Evolutionary conservation across 2,797 vertebrate genomes (phyloP).

Genomic region (Pyrocephalus nanus): DNA sequence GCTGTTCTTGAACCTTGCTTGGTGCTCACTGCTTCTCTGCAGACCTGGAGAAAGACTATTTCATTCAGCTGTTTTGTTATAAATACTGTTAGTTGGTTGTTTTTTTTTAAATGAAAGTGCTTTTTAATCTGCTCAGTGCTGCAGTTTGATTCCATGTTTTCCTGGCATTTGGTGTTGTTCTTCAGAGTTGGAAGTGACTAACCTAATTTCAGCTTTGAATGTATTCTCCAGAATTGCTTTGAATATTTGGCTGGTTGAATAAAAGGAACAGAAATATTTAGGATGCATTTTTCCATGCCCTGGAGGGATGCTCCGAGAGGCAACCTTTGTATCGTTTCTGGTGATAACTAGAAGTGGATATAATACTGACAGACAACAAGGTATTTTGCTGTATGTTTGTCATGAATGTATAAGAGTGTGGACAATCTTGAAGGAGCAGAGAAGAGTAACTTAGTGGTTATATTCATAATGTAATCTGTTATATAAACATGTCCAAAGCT

Average conservation of each 20-base stretch:
- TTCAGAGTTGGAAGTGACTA: not conserved
- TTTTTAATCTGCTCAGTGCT: not conserved
- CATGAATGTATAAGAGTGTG: not conserved
- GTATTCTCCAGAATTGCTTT: not conserved
- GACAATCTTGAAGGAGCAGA: not conserved
- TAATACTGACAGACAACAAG: not conserved
- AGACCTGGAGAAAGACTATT: not conserved
- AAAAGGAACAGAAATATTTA: not conserved
- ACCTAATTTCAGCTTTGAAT: not conserved
- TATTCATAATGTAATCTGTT: not conserved
- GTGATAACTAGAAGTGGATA: not conserved
- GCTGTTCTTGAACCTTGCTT: not conserved
- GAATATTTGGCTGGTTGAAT: not conserved
- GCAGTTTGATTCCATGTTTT: not conserved
- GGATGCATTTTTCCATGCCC: not conserved
- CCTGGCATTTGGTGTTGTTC: not conserved
- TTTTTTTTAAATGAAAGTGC: not conserved
- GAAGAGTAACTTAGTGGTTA: not conserved
- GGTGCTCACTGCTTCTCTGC: not conserved
- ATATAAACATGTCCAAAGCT: not conserved
- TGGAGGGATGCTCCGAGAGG: not conserved
- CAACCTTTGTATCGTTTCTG: not conserved
- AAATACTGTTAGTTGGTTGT: not conserved
- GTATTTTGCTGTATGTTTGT: not conserved
- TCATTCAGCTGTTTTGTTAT: not conserved